A percentile compares a stretch with the other conserved stretches of the same genome.
Evolutionary conservation across 2,113 vertebrate species (phyloP).

Genomic region (Myotis brandtii): DNA sequence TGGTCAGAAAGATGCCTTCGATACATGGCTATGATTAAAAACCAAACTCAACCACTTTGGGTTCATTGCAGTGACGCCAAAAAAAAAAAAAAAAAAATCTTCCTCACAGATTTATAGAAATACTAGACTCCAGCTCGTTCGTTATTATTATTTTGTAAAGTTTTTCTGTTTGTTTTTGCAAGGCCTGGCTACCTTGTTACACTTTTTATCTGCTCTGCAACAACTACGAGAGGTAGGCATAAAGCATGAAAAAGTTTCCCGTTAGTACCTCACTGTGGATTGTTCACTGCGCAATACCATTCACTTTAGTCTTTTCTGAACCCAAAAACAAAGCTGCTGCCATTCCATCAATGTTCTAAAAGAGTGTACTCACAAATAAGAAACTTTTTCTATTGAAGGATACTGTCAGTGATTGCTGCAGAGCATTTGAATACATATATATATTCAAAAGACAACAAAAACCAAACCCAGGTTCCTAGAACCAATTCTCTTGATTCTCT

Average conservation of each 20-base stretch:
- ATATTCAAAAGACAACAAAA: slow-evolving; percentile 72
- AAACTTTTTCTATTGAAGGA: slow-evolving; percentile 84
- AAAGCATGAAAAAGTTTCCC: slow-evolving; percentile 86
- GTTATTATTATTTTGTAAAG: slow-evolving; percentile 67
- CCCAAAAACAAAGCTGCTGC: slow-evolving; percentile 43
- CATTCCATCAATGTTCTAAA: slow-evolving; percentile 1
- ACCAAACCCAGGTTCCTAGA: slow-evolving; percentile 75
- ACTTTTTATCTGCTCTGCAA: slow-evolving; percentile 85
- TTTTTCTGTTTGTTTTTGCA: slow-evolving; percentile 80
- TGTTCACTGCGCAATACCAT: neutral
- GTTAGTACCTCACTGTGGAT: slow-evolving; percentile 64
- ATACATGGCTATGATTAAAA: slow-evolving; percentile 78
- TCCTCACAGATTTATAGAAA: slow-evolving; percentile 83
- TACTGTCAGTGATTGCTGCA: slow-evolving; percentile 84
- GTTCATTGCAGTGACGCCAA: slow-evolving; percentile 84
- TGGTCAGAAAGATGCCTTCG: slow-evolving; percentile 86
- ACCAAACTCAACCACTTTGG: slow-evolving; percentile 86
- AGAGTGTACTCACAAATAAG: slow-evolving; percentile 77
- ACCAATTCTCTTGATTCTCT: slow-evolving; percentile 82
- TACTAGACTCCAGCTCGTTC: slow-evolving; percentile 82
- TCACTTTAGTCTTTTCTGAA: slow-evolving; percentile 29
- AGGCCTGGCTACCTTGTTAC: slow-evolving; percentile 81
- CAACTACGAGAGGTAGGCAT: slow-evolving; percentile 88
- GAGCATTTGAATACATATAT: slow-evolving; percentile 74
- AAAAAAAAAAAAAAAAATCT: slow-evolving; percentile 64